A percentile compares a stretch with the other conserved stretches of the same genome.
These are phyloP conservation scores for Keiferia lycopersicella DNA, from an alignment of 2,888 invertebrate species.

Conservation along the genomic window DNA sequence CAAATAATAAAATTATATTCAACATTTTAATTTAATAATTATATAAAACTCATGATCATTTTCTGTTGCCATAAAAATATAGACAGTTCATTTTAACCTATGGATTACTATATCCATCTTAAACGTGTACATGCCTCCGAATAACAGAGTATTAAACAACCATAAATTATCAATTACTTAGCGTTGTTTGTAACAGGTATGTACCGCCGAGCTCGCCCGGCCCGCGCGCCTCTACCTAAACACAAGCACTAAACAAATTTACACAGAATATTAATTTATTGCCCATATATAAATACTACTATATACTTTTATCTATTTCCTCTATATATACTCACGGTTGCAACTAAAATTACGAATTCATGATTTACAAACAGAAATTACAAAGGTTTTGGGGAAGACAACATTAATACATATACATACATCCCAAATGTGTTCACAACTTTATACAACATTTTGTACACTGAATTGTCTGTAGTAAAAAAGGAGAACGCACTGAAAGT, in stretches of 20 bases:
- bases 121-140: background rate
- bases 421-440: conserved; percentile 12
- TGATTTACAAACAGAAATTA: conserved; percentile 22
- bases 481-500: background rate
- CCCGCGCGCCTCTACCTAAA: background rate
- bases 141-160: conserved; percentile 16
- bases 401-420: conserved; percentile 17
- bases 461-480: background rate
- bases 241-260: background rate
- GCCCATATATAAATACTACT: conserved; percentile 3
- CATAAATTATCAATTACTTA: conserved; percentile 1
- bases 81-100: conserved; percentile 4
- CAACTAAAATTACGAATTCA: conserved; percentile 16
- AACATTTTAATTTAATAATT: conserved; percentile 33
- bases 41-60: conserved; percentile 30
- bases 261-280: background rate
- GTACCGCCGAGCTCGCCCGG: background rate
- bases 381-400: conserved; percentile 25
- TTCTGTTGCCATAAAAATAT: conserved; percentile 21
- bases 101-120: background rate
- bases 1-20: conserved; percentile 35
- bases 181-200: background rate
- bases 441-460: conserved; percentile 11
- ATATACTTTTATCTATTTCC: background rate
- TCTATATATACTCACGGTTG: conserved; percentile 1